These are phyloP conservation scores for Arctocebus calabarensis DNA, from an alignment of 2,797 vertebrate genomes.

Conservation along the genomic window DNA sequence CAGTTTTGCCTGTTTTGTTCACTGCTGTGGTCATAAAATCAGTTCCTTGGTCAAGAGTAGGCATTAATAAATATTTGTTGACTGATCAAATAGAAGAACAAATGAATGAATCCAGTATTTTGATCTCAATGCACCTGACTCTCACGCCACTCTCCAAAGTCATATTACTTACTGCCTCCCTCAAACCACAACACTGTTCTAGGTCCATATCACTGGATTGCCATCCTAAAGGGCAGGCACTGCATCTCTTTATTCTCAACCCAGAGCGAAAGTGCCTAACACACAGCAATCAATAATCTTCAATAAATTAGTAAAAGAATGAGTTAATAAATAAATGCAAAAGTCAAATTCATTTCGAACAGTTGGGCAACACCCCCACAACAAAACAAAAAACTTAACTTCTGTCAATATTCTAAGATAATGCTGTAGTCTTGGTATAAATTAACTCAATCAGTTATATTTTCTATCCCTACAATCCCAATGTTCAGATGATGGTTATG, in stretches of 20 bases:
- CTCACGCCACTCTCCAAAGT: slow-evolving; percentile 10
- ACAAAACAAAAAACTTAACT: slow-evolving; percentile 49
- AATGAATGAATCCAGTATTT: slow-evolving; percentile 16
- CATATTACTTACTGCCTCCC: background rate
- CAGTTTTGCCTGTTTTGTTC: slow-evolving; percentile 26
- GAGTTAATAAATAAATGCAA: background rate
- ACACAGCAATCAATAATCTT: background rate
- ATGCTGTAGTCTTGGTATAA: slow-evolving; percentile 13
- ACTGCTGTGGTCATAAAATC: slow-evolving; percentile 10
- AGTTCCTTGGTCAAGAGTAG: slow-evolving; percentile 25
- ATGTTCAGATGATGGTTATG: background rate
- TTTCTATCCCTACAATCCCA: slow-evolving; percentile 50
- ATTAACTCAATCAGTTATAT: slow-evolving; percentile 36
- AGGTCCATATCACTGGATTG: background rate
- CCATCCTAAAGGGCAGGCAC: background rate
- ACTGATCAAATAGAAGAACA: slow-evolving; percentile 36
- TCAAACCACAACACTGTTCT: background rate
- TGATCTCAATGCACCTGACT: slow-evolving; percentile 23
- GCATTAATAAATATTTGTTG: slow-evolving; percentile 13
- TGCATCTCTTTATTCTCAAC: background rate
- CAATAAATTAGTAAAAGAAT: slow-evolving; percentile 17
- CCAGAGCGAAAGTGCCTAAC: background rate
- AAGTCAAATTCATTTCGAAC: slow-evolving; percentile 37
- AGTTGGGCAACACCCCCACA: background rate
- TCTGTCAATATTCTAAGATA: slow-evolving; percentile 30